Evolutionary conservation across 2,113 vertebrate species (phyloP), one percentile per base, ranked within the genome.

Genomic region (Gyps fulvus): DNA sequence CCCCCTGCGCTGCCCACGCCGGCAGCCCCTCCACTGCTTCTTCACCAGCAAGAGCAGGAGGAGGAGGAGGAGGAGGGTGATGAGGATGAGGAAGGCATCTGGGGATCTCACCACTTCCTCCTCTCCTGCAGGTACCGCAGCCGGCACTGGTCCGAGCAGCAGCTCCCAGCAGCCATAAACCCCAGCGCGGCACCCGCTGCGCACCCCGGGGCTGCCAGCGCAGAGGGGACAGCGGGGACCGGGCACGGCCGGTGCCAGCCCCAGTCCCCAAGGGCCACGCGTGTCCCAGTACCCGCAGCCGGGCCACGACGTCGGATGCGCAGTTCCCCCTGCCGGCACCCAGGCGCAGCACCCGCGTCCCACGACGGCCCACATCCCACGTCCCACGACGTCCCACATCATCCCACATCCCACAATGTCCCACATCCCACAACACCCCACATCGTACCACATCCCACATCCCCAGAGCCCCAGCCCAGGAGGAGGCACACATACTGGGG

Each of bases 321-420:
- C 54, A 45, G 76, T 83, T 90, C 86, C 93, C 95, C 89, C 95
- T 93, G 93, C 87, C 1, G 88, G 93, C 77, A 62, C 71, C 65
- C 10, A 0, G 59, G n/a, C 0, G n/a, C 80, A 91, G 93, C 84
- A 6, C 61, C 93, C 81, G 19, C 2, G 0, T 26, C 74, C 40
- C 76, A 4, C 10, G 1, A 21, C 40, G 5, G 0, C 65, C 67
- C 8, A 8, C 4, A 5, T 23, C 67, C 47, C 47, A 21, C 10
- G 2, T 20, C 45, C 45, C 45, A 20, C 45, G 6, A 42, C 42
- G 8, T 43, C 43, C 43, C 43, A 43, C 43, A 17, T 42, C 36
- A 11, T 5, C 45, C 45, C 45, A 47, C 43, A 10, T 20, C 45
- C 45, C 45, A 45, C 43, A 2, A 21, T 20, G 16, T 23, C 66